These are phyloP conservation scores for Chrysemys picta DNA, from an alignment of 2,113 vertebrate genomes.

Conservation along the genomic window DNA sequence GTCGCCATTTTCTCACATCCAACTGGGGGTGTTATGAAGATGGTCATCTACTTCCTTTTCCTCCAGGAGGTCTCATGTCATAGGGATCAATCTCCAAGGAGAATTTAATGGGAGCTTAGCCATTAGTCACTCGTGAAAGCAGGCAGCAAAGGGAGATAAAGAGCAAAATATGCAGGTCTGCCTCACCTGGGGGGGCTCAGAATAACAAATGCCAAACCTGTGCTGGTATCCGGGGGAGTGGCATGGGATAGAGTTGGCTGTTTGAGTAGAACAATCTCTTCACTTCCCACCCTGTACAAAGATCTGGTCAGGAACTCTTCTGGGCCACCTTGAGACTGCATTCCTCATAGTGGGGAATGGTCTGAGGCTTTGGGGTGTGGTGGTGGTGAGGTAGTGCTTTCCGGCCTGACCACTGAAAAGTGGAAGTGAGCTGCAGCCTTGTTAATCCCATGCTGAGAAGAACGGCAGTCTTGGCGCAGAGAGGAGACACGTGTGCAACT, in stretches of 20 bases:
- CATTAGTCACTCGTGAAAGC: neutral
- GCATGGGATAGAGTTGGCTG: neutral
- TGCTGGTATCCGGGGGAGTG: neutral
- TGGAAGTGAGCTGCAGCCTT: neutral
- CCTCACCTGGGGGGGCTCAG: neutral
- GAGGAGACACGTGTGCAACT: neutral
- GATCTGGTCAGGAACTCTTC: neutral
- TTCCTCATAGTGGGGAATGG: neutral
- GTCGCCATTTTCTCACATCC: too few species aligned
- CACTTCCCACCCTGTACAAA: rapidly evolving
- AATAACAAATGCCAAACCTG: neutral
- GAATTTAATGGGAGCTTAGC: neutral
- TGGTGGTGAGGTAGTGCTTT: neutral
- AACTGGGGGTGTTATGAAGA: too few species aligned
- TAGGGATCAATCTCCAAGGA: neutral
- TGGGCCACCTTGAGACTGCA: neutral
- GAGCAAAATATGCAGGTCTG: neutral
- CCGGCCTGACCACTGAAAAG: neutral
- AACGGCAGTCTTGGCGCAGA: neutral
- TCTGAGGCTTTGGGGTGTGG: neutral
- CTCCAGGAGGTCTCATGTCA: neutral
- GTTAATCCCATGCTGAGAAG: neutral
- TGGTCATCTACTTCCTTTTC: neutral
- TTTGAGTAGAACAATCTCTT: rapidly evolving
- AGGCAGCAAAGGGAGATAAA: neutral